Base-by-base conservation (phyloP, 2,888 invertebrate species). In the Eupithecia vulgata region DNA sequence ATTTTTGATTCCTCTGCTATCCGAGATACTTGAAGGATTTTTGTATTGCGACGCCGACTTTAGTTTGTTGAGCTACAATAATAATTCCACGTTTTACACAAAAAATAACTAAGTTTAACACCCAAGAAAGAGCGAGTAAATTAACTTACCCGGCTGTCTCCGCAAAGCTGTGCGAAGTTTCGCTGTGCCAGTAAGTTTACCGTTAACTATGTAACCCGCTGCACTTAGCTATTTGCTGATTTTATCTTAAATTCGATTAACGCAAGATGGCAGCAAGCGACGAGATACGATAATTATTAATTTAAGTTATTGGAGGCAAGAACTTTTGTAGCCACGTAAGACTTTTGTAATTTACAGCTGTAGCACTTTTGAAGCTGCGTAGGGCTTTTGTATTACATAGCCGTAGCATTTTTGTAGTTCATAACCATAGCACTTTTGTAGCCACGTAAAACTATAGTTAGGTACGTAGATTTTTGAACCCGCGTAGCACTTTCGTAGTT, bases 141-240 rank as follows among this genome's bases (percentile, higher is more conserved):
- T 30, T 30, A 30, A 59, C 21, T 57, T 15, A 67, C 30, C 7
- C 0, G 40, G 15, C 70, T 34, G 7, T 40, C 21, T 61, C 35
- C 15, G 62, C 30, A 37, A 7, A 30, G 2, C 67, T 67, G 12
- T 61, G 67, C 67, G 21, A 57, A 25, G 21, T 65, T n/a, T 34
- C 15, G 37, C 21, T 62, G 66, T 71, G 66, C 67, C 67, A 48
- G 62, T 61, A 67, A 72, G 68, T 72, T 68, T 40, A 21, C 52
- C 40, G 68, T 30, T 52, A 68, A 68, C 72, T 68, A 42, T 64
- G 42, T 67, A 71, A 70, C 30, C 42, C 30, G 25, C 40, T 61
- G 61, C 30, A 34, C 17, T 61, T 61, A 34, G n/a, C 13, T 45
- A 67, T 17, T 42, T 40, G 40, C 6, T 42, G 65, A 65, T 65